These are phyloP conservation scores for Crotophaga sulcirostris DNA, from an alignment of 2,113 vertebrate species.

Conservation along the genomic window DNA sequence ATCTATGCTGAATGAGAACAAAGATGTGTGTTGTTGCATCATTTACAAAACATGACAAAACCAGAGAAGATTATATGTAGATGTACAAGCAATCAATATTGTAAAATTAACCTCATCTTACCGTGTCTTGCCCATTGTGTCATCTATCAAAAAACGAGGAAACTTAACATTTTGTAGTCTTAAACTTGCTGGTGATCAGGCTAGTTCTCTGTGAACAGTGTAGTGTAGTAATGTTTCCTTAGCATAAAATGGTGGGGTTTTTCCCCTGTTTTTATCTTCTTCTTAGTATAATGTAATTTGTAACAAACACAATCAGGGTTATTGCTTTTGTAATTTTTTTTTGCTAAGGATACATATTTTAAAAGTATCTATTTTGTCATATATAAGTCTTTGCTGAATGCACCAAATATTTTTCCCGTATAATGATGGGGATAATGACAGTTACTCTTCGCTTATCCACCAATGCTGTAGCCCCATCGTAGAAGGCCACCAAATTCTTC, in stretches of 20 bases:
- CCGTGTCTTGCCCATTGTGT: not conserved
- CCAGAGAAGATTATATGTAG: fast-evolving
- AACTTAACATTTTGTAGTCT: not conserved
- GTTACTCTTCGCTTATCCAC: too few species aligned
- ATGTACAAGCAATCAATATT: not conserved
- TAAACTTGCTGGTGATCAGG: fast-evolving
- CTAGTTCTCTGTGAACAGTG: not conserved
- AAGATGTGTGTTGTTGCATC: not conserved
- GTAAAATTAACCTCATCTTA: not conserved
- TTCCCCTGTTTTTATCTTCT: not conserved
- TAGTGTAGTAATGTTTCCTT: not conserved
- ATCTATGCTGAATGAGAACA: not conserved
- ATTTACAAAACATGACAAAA: not conserved
- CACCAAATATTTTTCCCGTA: not conserved
- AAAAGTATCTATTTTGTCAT: not conserved
- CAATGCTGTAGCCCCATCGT: too few species aligned
- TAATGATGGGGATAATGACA: too few species aligned
- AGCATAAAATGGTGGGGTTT: not conserved
- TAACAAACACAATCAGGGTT: not conserved
- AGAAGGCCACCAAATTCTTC: too few species aligned
- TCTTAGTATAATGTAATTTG: not conserved
- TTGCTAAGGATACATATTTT: not conserved
- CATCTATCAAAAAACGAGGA: not conserved
- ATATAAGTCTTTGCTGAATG: not conserved
- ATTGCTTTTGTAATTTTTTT: not conserved